These are phyloP conservation scores for Drosophila varians DNA, from an alignment of 1,140 invertebrate species.

Conservation along the genomic window DNA sequence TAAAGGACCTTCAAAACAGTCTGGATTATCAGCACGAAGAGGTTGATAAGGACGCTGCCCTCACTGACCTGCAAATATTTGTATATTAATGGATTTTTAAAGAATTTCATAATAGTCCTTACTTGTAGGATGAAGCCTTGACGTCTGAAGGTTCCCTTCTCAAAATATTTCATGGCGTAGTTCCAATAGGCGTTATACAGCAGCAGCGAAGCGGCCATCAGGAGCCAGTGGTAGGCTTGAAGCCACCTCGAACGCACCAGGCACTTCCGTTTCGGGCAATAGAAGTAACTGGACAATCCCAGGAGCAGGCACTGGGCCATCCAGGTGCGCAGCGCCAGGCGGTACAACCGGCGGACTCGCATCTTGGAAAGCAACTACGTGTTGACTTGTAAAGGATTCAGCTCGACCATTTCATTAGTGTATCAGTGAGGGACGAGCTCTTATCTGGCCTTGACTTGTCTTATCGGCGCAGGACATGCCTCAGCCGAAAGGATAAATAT, in stretches of 20 bases:
- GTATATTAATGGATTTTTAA: neutral
- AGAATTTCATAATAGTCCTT: neutral
- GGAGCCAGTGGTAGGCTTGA: constrained; percentile 3
- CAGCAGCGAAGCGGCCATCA: neutral
- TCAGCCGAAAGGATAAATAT: neutral
- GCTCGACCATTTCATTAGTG: neutral
- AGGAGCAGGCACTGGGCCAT: constrained; percentile 6
- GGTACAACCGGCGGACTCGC: constrained; percentile 20
- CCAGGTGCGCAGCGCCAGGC: constrained; percentile 9
- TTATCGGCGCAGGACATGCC: neutral
- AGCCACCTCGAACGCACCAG: constrained; percentile 1
- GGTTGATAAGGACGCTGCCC: neutral
- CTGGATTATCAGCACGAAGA: neutral
- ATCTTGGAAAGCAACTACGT: constrained; percentile 6
- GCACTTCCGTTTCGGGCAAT: neutral
- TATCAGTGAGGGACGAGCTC: neutral
- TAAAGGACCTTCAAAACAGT: neutral
- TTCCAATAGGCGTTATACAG: neutral
- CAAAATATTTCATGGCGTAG: neutral
- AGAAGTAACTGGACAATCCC: constrained; percentile 10
- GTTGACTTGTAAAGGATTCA: neutral
- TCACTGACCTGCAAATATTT: neutral
- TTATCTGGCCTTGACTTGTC: neutral
- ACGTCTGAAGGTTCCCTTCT: constrained; percentile 1
- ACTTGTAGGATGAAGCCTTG: constrained; percentile 2